A percentile compares a stretch with the other conserved stretches of the same genome.
These are phyloP conservation scores for Eumerus sabulonum DNA, from an alignment of 2,888 invertebrate genomes.

Conservation along the genomic window DNA sequence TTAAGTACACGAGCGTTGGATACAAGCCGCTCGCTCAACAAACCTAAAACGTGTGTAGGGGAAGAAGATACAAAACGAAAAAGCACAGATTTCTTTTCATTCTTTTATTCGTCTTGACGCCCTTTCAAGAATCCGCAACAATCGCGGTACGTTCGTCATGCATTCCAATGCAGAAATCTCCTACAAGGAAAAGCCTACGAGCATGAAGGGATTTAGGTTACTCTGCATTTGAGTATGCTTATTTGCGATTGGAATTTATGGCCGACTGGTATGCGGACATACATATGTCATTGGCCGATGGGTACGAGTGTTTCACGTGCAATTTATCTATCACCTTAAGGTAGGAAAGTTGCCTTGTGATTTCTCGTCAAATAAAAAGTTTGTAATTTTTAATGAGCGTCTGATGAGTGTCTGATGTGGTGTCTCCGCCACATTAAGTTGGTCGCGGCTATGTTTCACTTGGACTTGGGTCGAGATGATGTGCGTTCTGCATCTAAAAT, in stretches of 20 bases:
- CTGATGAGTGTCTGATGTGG: too few species aligned
- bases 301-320: not conserved
- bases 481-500: too few species aligned
- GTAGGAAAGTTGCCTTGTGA: not conserved
- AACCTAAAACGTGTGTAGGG: constrained; percentile 13
- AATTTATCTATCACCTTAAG: not conserved
- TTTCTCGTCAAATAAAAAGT: too few species aligned
- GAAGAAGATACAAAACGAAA: not conserved
- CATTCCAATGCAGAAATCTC: constrained; percentile 68
- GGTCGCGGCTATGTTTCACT: too few species aligned
- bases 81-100: constrained; percentile 10
- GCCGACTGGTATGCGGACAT: constrained; percentile 21
- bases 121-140: constrained; percentile 52
- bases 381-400: too few species aligned
- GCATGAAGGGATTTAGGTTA: constrained; percentile 65
- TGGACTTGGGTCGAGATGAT: too few species aligned
- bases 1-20: constrained; percentile 40
- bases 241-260: constrained; percentile 57
- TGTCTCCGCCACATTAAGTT: too few species aligned
- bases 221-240: constrained; percentile 14
- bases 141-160: constrained; percentile 19
- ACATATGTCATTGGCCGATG: constrained; percentile 24
- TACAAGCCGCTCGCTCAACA: not conserved
- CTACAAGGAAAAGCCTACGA: constrained; percentile 70
- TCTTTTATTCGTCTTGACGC: constrained; percentile 54